These are phyloP conservation scores for Neoscelio sp. DNA, from an alignment of 2,888 invertebrate species.

Conservation along the genomic window DNA sequence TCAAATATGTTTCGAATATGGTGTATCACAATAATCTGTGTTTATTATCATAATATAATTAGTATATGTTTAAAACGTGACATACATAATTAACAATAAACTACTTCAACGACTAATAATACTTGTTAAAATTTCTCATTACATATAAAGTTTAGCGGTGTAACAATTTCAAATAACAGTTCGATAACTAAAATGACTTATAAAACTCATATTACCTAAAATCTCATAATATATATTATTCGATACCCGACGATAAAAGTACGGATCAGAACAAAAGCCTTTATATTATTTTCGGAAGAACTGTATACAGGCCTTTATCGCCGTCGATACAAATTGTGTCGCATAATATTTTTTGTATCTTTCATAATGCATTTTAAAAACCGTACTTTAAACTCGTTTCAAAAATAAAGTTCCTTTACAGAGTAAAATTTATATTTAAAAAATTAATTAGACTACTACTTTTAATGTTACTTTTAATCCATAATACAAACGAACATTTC, in stretches of 20 bases:
- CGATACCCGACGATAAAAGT: constrained; percentile 38
- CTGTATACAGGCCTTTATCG: constrained; percentile 51
- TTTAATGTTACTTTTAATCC: too few species aligned
- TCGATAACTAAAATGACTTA: constrained; percentile 52
- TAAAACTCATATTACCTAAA: constrained; percentile 51
- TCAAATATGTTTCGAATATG: constrained; percentile 26
- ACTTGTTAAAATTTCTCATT: constrained; percentile 43
- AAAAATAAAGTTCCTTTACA: too few species aligned
- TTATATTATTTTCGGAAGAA: constrained; percentile 51
- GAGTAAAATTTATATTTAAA: too few species aligned
- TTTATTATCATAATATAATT: constrained; percentile 40
- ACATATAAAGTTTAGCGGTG: constrained; percentile 26
- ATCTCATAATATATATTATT: constrained; percentile 54
- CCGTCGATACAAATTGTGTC: constrained; percentile 14
- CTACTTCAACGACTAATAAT: constrained; percentile 38
- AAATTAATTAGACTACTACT: too few species aligned
- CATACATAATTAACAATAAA: constrained; percentile 28
- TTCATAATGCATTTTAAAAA: too few species aligned
- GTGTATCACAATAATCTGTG: constrained; percentile 25
- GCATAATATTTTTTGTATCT: constrained; percentile 2
- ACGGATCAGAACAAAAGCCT: constrained; percentile 40
- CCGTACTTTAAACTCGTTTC: not conserved
- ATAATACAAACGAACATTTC: too few species aligned
- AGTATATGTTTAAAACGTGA: constrained; percentile 34
- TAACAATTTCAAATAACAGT: constrained; percentile 44